These are phyloP conservation scores for Sinosuthora webbiana DNA, from an alignment of 2,113 vertebrate genomes.

Conservation along the genomic window DNA sequence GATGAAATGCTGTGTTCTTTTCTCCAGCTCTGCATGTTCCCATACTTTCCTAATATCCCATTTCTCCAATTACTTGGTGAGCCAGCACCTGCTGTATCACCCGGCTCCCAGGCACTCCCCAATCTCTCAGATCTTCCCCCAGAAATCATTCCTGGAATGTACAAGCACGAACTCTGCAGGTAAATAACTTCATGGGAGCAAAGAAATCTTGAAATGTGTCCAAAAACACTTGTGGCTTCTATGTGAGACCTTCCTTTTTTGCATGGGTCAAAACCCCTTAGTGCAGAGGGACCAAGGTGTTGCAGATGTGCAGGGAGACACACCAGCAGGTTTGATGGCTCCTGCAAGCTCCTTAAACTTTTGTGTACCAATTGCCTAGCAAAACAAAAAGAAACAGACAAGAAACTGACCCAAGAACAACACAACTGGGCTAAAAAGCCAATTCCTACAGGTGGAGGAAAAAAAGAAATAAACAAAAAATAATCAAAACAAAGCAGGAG, in stretches of 20 bases:
- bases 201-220: neutral
- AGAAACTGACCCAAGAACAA: neutral
- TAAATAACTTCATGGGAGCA: neutral
- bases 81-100: neutral
- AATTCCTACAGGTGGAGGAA: neutral
- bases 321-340: fast-evolving
- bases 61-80: neutral
- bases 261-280: neutral
- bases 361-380: neutral
- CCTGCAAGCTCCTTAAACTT: neutral
- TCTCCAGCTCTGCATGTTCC: neutral
- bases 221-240: neutral
- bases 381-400: neutral
- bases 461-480: neutral
- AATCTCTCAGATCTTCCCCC: neutral
- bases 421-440: neutral
- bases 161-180: neutral
- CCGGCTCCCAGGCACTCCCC: neutral
- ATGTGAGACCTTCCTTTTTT: neutral
- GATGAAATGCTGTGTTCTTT: neutral
- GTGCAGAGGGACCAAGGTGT: neutral
- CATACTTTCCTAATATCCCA: neutral
- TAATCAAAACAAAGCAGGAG: neutral
- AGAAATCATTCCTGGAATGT: neutral
- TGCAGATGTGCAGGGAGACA: neutral